Evolutionary conservation across 2,113 vertebrate genomes (phyloP), one percentile per base, ranked within the genome.

Genomic region (Thymallus thymallus): DNA sequence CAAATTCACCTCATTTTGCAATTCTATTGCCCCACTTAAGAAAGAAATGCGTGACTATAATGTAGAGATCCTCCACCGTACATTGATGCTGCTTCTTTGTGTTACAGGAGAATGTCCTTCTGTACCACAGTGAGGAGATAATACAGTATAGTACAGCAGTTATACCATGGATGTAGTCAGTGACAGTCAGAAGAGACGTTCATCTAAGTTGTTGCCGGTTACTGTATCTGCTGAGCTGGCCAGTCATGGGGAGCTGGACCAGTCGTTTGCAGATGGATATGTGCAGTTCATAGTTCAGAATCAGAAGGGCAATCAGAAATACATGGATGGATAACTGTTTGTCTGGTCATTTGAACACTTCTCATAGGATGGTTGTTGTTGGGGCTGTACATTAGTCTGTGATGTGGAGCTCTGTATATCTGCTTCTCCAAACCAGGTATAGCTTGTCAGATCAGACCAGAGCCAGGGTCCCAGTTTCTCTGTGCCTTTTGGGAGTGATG

Each of bases 1-100:
- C 87, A 91, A 92, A 92, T 89, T 92, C 84, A 69, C 68, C 55
- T 74, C 63, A 62, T 16, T 74, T 58, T 74, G 41, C 91, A 86
- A 86, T 89, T 89, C 82, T 82, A 18, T 16, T 82, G 88, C 89
- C 16, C 48, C 82, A 68, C 85, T 86, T 64, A 83, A 81, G 84
- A 84, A 58, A 46, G 89, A 83, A 81, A 84, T 55, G 89, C 16
- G 82, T 79, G 90, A 76, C 91, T 90, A 92, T 91, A 51, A 51
- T 2, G 48, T 51, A 91, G 91, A 77, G 90, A 90, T 93, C 91
- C 90, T 93, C 91, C 92, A 91, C 91, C 91, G 89, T 89, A 89
- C 84, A 91, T 81, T 91, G 71, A 82, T 92, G 90, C 84, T 92
- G 92, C 83, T 88, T 90, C 85, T 89, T 90, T 86, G 69, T 91